Base-by-base conservation (phyloP, 2,113 vertebrate species). In the Carettochelys insculpta region DNA sequence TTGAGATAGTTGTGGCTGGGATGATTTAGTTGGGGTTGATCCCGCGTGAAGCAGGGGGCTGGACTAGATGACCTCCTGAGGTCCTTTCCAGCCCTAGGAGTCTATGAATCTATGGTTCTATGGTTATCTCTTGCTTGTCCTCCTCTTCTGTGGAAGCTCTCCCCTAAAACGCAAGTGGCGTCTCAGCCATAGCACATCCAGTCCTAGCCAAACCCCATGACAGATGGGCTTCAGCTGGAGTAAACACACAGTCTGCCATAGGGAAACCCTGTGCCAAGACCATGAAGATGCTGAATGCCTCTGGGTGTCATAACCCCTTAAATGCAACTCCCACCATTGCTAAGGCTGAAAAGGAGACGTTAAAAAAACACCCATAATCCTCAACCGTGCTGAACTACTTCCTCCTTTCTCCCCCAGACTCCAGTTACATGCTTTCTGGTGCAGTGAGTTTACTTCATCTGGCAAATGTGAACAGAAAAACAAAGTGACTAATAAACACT, bases 371-470 rank as follows among this genome's bases (percentile, higher is more conserved):
- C 20, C 8, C 17, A n/a, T n/a, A n/a, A n/a, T n/a, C 19, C 61
- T 4, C n/a, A 22, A 29, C 58, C 14, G 14, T 29, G 8, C 61
- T 68, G 61, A 34, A 38, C 61, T 38, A 3, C n/a, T n/a, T n/a
- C n/a, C n/a, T n/a, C n/a, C n/a, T n/a, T n/a, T n/a, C 19, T 17
- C 1, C 17, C 34, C 7, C 10, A 3, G 14, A 12, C 54, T 11
- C 34, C 19, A 16, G 3, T 8, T 38, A 22, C n/a, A 20, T n/a
- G 22, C n/a, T 68, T 68, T 20, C 61, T 38, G 61, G 19, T 20
- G 19, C n/a, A 68, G 4, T 68, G 61, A 38, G 61, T 68, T 68
- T 38, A n/a, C 61, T 68, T 19, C n/a, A 68, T 22, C 43, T 75
- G 41, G 41, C 41, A 27, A 27, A 11, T 27, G 43, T 45, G 71